These are phyloP conservation scores for Steatocranus sp. DNA, from an alignment of 2,797 vertebrate species.

Conservation along the genomic window DNA sequence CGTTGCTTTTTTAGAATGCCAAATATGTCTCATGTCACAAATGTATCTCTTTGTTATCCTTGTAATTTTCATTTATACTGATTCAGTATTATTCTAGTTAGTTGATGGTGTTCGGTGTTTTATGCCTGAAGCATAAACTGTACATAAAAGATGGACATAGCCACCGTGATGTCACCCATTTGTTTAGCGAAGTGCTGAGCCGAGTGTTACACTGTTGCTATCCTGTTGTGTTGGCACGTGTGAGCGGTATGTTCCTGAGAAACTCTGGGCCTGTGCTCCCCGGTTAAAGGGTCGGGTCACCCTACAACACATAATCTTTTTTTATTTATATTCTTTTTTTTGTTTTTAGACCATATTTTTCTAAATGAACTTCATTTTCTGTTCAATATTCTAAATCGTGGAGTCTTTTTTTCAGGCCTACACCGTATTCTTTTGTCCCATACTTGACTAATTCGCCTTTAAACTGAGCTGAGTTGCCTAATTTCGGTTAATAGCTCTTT, in stretches of 20 bases:
- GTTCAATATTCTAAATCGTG: neutral
- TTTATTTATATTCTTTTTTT: neutral
- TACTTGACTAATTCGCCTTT: neutral
- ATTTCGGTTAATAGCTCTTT: neutral
- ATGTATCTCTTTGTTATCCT: neutral
- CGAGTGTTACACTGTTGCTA: neutral
- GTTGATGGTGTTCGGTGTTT: neutral
- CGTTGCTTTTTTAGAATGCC: neutral
- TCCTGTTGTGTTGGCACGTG: neutral
- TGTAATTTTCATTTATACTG: neutral
- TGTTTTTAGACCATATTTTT: neutral
- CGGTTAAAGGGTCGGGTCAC: neutral
- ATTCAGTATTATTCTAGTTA: neutral
- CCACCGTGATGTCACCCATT: neutral
- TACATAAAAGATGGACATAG: neutral
- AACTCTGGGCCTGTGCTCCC: neutral
- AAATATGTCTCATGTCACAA: neutral
- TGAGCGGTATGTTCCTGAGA: neutral
- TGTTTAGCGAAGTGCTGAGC: neutral
- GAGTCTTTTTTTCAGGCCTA: neutral
- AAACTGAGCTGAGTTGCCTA: neutral
- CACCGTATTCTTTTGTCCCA: neutral
- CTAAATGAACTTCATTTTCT: neutral
- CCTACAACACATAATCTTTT: neutral
- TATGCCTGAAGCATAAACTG: neutral